These are phyloP conservation scores for Laspeyria flexula DNA, from an alignment of 2,888 invertebrate species.

Conservation along the genomic window DNA sequence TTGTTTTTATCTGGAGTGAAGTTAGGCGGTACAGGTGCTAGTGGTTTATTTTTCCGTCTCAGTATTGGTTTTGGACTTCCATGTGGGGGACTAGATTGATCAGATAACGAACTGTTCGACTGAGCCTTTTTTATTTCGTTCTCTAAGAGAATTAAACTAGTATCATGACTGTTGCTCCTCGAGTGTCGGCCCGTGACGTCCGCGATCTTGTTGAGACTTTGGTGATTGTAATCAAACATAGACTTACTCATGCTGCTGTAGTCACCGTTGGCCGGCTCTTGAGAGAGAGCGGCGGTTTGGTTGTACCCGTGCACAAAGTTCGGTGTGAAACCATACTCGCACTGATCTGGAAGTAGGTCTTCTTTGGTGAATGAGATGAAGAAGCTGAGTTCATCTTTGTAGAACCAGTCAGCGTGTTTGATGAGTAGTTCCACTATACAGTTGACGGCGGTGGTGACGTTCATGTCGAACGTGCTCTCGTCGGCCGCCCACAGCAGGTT, in stretches of 20 bases:
- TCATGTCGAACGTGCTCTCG: conserved; percentile 91
- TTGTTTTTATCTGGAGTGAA: conserved; percentile 82
- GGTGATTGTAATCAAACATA: conserved; percentile 71
- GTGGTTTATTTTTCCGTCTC: conserved; percentile 91
- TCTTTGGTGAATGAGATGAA: conserved; percentile 88
- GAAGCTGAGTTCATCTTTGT: conserved; percentile 91
- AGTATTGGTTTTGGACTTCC: conserved; percentile 91
- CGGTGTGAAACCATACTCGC: conserved; percentile 76
- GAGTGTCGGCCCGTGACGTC: conserved; percentile 76
- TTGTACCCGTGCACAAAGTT: conserved; percentile 73
- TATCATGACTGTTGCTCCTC: conserved; percentile 87
- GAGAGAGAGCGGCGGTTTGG: conserved; percentile 73
- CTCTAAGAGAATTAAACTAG: conserved; percentile 81
- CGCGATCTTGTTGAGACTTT: conserved; percentile 38
- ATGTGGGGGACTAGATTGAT: conserved; percentile 89
- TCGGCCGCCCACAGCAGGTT: conserved; percentile 95
- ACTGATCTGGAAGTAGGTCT: conserved; percentile 83
- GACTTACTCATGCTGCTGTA: conserved; percentile 75
- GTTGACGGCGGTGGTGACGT: conserved; percentile 92
- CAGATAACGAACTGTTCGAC: conserved; percentile 89
- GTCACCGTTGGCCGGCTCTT: conserved; percentile 77
- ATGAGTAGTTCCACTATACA: conserved; percentile 94
- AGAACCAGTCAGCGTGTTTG: conserved; percentile 93
- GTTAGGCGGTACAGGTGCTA: conserved; percentile 89
- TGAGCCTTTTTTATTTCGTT: conserved; percentile 86